Base-by-base conservation (phyloP, 2,797 vertebrate species). In the Pipistrellus kuhlii region DNA sequence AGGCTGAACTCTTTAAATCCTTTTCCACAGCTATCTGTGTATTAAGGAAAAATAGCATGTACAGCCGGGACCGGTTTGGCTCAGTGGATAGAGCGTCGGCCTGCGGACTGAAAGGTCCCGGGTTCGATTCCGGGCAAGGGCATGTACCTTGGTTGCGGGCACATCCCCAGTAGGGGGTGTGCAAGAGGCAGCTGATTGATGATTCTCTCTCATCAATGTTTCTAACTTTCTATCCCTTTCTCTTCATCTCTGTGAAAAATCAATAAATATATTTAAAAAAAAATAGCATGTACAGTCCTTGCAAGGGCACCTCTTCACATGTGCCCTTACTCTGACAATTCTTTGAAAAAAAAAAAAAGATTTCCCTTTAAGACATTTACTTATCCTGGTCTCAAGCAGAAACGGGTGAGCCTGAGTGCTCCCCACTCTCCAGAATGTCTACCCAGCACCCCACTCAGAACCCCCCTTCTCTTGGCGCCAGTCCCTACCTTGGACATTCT, bases 281-380 rank as follows among this genome's bases (percentile, higher is more conserved):
- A 55, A 82, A 73, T 18, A 59, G 27, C 23, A 88, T 18, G 53
- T 76, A 35, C 14, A 66, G 30, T 30, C 23, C 21, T 88, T 17
- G 13, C 18, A 94, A 64, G 30, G 25, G 38, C 20, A 59, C 9
- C 38, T 72, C 53, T 13, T 88, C 59, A 71, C 48, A 75, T 4
- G 6, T 77, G 5, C 51, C 32, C 84, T 93, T 75, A 62, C 20
- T 88, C 66, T 82, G 64, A 89, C 14, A 68, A 82, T 80, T 88
- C 44, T 90, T 68, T 95, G 38, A n/a, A 85, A 81, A 68, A 81
- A 46, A 81, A 94, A 81, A 46, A 69, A 81, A 94, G 71, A 41
- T 73, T 81, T 78, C 21, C 38, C 48, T 62, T 90, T 73, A 80
- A 86, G 72, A 92, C 41, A 81, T 69, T 3, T 88, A 62, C 17